A percentile compares a stretch with the other conserved stretches of the same genome.
These are phyloP conservation scores for Creontiades dilutus DNA, from an alignment of 2,888 invertebrate genomes.

Conservation along the genomic window DNA sequence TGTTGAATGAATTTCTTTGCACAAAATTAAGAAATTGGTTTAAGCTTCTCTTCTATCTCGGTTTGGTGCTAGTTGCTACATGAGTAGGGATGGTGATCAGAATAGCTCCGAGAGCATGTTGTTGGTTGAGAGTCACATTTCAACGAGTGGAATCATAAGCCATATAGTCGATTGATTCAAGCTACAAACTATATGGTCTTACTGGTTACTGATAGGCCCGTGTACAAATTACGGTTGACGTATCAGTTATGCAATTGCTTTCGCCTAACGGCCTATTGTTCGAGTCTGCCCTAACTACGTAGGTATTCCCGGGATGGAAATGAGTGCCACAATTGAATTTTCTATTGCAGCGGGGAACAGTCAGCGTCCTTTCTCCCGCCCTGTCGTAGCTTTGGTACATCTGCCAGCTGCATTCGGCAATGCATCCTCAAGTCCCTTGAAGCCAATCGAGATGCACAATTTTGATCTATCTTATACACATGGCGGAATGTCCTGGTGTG, in stretches of 20 bases:
- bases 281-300: slow-evolving; percentile 1
- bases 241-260: slow-evolving; percentile 11
- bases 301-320: slow-evolving; percentile 11
- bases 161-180: neutral
- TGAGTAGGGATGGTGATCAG: no score
- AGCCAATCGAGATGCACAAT: no score
- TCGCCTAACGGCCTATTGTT: slow-evolving; percentile 25
- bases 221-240: slow-evolving; percentile 19
- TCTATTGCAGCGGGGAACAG: neutral
- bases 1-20: no score
- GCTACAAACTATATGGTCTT: neutral
- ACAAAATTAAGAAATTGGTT: no score
- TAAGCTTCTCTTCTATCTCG: no score
- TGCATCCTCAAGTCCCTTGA: no score
- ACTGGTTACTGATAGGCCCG: slow-evolving; percentile 7
- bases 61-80: no score
- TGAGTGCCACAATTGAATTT: slow-evolving; percentile 6
- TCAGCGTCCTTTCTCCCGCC: neutral
- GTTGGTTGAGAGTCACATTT: no score
- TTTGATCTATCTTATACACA: no score
- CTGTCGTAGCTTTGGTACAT: neutral
- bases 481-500: no score
- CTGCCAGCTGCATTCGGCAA: neutral
- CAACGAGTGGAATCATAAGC: no score
- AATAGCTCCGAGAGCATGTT: no score